A percentile compares a stretch with the other conserved stretches of the same genome.
Evolutionary conservation across 2,797 vertebrate species (phyloP).

Genomic region (Aselliscus stoliczkanus): DNA sequence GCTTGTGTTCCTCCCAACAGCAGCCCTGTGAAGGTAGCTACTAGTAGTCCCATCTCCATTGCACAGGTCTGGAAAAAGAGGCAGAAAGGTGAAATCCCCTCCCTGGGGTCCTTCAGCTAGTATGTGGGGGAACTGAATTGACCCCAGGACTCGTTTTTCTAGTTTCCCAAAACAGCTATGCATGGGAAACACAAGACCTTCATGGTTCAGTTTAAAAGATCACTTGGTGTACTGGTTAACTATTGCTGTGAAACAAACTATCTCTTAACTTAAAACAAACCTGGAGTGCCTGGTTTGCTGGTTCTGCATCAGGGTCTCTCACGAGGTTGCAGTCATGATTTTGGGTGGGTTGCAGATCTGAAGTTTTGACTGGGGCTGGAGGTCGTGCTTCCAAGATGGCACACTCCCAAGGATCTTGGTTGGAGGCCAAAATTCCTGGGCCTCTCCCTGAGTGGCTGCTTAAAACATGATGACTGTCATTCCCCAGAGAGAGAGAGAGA

Average conservation of each 20-base stretch:
- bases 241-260: not conserved
- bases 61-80: not conserved
- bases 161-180: not conserved
- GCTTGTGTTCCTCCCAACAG: not conserved
- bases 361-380: not conserved
- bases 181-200: not conserved
- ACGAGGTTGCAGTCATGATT: not conserved
- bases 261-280: not conserved
- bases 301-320: not conserved
- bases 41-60: not conserved
- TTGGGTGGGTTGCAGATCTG: not conserved
- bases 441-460: not conserved
- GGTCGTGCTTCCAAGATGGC: not conserved
- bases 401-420: not conserved
- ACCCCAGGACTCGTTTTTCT: not conserved
- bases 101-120: not conserved
- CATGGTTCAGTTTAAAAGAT: not conserved
- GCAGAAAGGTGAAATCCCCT: not conserved
- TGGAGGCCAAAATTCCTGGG: not conserved
- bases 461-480: not conserved
- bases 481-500: not conserved
- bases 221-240: not conserved
- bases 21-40: not conserved
- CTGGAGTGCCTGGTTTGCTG: not conserved
- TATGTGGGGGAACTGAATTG: not conserved